Conservation (phyloP, 2,797 vertebrate genomes). For the Bovichtus diacanthus region DNA sequence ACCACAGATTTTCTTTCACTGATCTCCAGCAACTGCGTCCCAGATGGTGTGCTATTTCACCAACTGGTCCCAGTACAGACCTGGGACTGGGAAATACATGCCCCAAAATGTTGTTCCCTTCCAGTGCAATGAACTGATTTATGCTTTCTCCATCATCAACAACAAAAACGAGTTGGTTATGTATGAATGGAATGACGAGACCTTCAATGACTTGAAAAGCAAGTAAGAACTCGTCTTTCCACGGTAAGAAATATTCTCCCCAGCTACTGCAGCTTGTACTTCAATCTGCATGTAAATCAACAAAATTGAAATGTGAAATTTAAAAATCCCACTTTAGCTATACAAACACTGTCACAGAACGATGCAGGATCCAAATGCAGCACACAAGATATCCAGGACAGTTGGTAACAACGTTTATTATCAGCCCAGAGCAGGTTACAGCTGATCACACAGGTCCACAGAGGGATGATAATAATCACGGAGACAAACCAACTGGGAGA, state of each 20-base stretch:
- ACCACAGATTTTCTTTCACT: slow-evolving; percentile 1
- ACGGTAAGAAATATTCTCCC: not conserved
- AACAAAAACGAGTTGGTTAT: slow-evolving; percentile 77
- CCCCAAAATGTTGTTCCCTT: slow-evolving; percentile 81
- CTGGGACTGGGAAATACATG: slow-evolving; percentile 68
- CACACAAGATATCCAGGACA: too few species aligned
- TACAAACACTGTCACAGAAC: not conserved
- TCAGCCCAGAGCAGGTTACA: too few species aligned
- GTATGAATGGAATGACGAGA: slow-evolving; percentile 82
- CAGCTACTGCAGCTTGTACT: not conserved
- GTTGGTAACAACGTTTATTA: too few species aligned
- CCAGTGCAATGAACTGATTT: slow-evolving; percentile 89
- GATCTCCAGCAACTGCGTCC: slow-evolving; percentile 71
- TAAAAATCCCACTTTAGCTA: not conserved
- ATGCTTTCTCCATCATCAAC: slow-evolving; percentile 86
- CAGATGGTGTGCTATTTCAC: slow-evolving; percentile 88
- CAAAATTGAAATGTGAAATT: not conserved
- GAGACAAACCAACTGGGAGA: too few species aligned
- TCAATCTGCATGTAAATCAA: not conserved
- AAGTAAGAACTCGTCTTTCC: slow-evolving; percentile 48
- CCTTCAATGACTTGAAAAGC: slow-evolving; percentile 82
- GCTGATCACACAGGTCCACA: too few species aligned
- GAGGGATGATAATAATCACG: too few species aligned
- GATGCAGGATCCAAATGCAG: too few species aligned
- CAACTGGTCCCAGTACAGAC: slow-evolving; percentile 87